phyloP scores from a whole-genome alignment of 2,888 invertebrate species.

The Drosophila multiciliata region DNA sequence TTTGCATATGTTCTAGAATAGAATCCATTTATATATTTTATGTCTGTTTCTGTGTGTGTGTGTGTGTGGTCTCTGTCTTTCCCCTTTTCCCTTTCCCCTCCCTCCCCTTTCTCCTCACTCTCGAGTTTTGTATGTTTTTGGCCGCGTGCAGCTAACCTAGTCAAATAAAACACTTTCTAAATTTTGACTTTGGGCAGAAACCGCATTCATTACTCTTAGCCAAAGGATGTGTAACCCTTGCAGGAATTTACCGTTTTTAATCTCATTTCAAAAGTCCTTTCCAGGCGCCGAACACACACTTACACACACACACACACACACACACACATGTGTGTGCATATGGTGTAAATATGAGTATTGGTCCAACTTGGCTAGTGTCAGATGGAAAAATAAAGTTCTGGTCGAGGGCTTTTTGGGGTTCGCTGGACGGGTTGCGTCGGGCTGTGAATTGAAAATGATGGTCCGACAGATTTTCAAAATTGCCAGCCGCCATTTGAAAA shows the following conservation, averaged over 20 bases:
- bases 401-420: constrained; percentile 60
- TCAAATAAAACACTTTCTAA: constrained; percentile 81
- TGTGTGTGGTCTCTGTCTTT: background rate
- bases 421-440: constrained; percentile 20
- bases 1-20: background rate
- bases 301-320: constrained; percentile 11
- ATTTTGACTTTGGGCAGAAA: constrained; percentile 81
- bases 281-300: constrained; percentile 48
- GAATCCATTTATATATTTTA: background rate
- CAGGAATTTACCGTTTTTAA: constrained; percentile 81
- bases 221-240: constrained; percentile 73
- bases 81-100: background rate
- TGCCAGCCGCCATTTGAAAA: constrained; percentile 51
- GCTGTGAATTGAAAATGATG: constrained; percentile 72
- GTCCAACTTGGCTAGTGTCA: constrained; percentile 76
- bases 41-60: background rate
- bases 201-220: constrained; percentile 84
- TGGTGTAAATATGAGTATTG: constrained; percentile 81
- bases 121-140: constrained; percentile 24
- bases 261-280: constrained; percentile 78
- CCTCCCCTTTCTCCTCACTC: background rate
- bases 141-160: constrained; percentile 66
- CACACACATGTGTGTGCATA: constrained; percentile 33
- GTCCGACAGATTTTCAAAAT: constrained; percentile 78
- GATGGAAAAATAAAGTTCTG: constrained; percentile 82